Percentiles rank a stretch among this genome's conserved stretches.
Evolutionary conservation across 1,140 invertebrate genomes (phyloP).

Genomic region (Drosophila littoralis): DNA sequence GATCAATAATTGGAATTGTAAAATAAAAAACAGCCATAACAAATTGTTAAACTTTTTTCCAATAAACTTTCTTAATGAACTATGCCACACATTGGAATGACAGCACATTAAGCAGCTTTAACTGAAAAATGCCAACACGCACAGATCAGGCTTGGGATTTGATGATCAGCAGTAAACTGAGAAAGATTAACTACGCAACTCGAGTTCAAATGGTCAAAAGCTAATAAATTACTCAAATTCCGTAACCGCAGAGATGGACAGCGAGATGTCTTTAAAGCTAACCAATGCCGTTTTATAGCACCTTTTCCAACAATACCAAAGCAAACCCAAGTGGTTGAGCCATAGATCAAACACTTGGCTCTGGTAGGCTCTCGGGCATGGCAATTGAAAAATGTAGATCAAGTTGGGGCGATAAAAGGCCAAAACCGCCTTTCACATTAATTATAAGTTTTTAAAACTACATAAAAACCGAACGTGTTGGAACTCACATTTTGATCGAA

Average conservation of each 20-base stretch:
- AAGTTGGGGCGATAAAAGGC: slow-evolving; percentile 74
- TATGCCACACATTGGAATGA: slow-evolving; percentile 49
- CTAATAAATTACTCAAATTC: slow-evolving; percentile 67
- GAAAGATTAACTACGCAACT: slow-evolving; percentile 60
- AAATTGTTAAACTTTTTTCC: slow-evolving; percentile 57
- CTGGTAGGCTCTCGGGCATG: neutral
- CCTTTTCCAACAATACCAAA: slow-evolving; percentile 28
- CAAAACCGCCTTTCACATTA: slow-evolving; percentile 70
- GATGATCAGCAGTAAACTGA: slow-evolving; percentile 74
- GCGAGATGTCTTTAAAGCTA: slow-evolving; percentile 25
- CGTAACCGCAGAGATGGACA: neutral
- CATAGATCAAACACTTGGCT: slow-evolving; percentile 46
- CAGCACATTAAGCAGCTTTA: slow-evolving; percentile 32
- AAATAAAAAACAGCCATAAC: slow-evolving; percentile 46
- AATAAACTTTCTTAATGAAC: slow-evolving; percentile 46
- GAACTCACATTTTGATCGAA: slow-evolving; percentile 74
- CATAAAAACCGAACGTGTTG: slow-evolving; percentile 55
- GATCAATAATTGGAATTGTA: slow-evolving; percentile 2
- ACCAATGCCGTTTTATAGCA: slow-evolving; percentile 61
- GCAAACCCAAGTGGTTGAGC: neutral
- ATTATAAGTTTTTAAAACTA: slow-evolving; percentile 79
- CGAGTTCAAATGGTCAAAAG: slow-evolving; percentile 63
- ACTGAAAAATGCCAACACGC: slow-evolving; percentile 66
- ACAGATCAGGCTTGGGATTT: slow-evolving; percentile 44
- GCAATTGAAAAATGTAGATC: slow-evolving; percentile 76